phyloP scores from a whole-genome alignment of 2,113 vertebrate species.

The Meleagris gallopavo region DNA sequence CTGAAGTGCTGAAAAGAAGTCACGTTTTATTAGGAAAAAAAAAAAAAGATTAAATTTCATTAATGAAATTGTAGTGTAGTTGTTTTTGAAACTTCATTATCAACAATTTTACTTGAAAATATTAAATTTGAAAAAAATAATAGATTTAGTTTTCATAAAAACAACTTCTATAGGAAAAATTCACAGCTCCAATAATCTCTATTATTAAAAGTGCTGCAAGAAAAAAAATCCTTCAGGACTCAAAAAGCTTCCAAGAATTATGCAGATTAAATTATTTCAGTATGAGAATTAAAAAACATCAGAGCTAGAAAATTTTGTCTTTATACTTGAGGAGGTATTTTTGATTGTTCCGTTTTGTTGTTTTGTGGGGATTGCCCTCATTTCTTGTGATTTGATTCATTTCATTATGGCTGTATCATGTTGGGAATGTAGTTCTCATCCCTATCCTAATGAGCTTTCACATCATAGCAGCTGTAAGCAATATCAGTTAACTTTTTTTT shows the following conservation, averaged over 20 bases:
- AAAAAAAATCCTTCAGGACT: background rate
- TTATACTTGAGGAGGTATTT: rapidly evolving
- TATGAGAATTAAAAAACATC: background rate
- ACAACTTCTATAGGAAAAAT: background rate
- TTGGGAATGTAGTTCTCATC: background rate
- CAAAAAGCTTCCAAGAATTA: background rate
- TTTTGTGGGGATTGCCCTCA: rapidly evolving
- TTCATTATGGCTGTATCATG: background rate
- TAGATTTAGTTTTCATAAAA: background rate
- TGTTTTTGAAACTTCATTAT: background rate
- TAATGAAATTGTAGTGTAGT: background rate
- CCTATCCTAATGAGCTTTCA: background rate
- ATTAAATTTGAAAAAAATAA: background rate
- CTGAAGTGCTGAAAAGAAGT: background rate
- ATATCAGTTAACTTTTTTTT: background rate
- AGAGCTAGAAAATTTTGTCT: background rate
- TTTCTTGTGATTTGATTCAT: background rate
- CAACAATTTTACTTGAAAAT: background rate
- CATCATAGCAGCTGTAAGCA: background rate
- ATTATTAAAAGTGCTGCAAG: background rate
- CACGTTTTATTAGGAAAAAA: background rate
- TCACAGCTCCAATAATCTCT: background rate
- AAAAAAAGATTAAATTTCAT: background rate
- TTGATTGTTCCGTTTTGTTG: background rate
- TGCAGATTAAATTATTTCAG: background rate